Conservation (phyloP, 2,113 vertebrate genomes). For the Platysternon megacephalum region DNA sequence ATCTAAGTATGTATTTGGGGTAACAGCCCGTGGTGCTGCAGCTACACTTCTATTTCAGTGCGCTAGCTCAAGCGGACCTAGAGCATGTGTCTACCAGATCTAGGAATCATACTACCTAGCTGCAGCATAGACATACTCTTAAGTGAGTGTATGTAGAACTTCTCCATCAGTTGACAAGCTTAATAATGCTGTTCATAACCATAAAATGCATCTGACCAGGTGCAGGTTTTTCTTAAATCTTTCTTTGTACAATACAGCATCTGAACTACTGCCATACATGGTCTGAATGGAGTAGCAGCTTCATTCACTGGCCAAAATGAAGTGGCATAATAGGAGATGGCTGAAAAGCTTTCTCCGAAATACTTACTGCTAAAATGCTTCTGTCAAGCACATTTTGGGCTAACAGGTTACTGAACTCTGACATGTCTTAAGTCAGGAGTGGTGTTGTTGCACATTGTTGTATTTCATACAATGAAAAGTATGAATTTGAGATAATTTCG, state of each 20-base stretch:
- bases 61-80: no score
- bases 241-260: background rate
- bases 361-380: slow-evolving; percentile 53
- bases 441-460: background rate
- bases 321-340: background rate
- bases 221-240: background rate
- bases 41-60: no score
- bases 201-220: background rate
- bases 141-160: background rate
- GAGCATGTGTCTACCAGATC: no score
- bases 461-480: background rate
- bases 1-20: no score
- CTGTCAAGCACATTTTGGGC: background rate
- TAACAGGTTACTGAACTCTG: slow-evolving; percentile 34
- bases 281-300: background rate
- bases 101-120: no score
- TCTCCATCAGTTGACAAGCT: background rate
- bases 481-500: background rate
- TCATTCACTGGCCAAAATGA: background rate
- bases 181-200: background rate
- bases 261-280: background rate
- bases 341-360: slow-evolving; percentile 46
- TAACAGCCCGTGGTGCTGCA: no score
- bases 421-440: background rate
- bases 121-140: no score